phyloP scores from a whole-genome alignment of 1,140 invertebrate genomes.

The Mactra quadrangularis region DNA sequence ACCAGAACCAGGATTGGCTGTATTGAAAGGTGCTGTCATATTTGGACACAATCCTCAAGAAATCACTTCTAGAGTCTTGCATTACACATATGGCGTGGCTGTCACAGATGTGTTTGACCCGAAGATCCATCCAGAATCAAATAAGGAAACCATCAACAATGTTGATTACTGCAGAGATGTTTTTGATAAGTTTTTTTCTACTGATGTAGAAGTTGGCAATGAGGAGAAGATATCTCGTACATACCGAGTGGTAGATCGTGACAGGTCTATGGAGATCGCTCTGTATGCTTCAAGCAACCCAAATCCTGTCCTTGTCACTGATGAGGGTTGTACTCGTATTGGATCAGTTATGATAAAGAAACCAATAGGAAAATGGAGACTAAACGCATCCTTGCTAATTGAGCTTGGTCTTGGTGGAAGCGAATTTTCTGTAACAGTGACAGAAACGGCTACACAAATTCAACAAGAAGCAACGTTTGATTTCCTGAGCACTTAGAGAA shows the following conservation, averaged over 20 bases:
- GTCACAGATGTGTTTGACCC: conserved; percentile 45
- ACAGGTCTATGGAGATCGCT: conserved; percentile 37
- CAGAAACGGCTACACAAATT: conserved; percentile 25
- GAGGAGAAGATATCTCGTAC: conserved; percentile 41
- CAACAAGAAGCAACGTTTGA: conserved; percentile 30
- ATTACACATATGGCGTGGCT: not conserved
- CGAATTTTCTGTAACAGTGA: conserved; percentile 63
- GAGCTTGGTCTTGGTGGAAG: conserved; percentile 66
- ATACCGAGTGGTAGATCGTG: conserved; percentile 41
- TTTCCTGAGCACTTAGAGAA: conserved; percentile 19
- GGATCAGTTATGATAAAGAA: conserved; percentile 60
- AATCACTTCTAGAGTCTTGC: not conserved
- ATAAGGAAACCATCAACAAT: conserved; percentile 51
- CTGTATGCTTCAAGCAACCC: conserved; percentile 54
- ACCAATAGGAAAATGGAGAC: conserved; percentile 43
- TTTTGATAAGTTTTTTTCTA: conserved; percentile 63
- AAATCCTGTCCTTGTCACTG: conserved; percentile 59
- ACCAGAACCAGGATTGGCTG: not conserved
- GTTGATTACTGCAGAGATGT: conserved; percentile 57
- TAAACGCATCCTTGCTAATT: conserved; percentile 43
- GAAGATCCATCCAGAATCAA: conserved; percentile 36
- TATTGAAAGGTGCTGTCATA: conserved; percentile 5
- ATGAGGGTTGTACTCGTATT: conserved; percentile 53
- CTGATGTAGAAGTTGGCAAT: conserved; percentile 41
- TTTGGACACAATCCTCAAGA: not conserved